phyloP scores from a whole-genome alignment of 64 coral and sea anemone genomes.

The Stylophora pistillata region DNA sequence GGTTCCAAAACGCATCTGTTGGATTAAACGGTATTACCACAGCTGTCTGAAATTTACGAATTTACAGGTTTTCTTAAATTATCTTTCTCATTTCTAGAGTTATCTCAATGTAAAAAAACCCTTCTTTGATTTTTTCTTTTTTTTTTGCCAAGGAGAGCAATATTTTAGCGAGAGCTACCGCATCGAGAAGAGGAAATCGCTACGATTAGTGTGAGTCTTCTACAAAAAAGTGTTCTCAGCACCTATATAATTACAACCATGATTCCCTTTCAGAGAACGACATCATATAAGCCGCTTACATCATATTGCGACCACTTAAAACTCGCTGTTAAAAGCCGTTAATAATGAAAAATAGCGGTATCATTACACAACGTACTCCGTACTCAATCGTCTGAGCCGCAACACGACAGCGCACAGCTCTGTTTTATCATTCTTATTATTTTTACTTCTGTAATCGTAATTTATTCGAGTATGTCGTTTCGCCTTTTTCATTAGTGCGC shows the following conservation, averaged over 20 bases:
- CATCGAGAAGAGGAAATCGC: neutral
- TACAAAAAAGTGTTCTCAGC: conserved; percentile 1
- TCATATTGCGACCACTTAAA: conserved; percentile 32
- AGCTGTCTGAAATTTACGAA: neutral
- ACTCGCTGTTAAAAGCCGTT: conserved; percentile 12
- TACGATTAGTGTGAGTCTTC: neutral
- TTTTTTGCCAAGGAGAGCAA: neutral
- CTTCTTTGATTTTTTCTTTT: too few relatives aligned
- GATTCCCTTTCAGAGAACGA: neutral
- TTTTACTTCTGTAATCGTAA: neutral
- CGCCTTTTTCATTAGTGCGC: neutral
- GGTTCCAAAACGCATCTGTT: neutral
- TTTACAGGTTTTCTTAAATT: neutral
- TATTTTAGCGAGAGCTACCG: neutral
- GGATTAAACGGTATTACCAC: neutral
- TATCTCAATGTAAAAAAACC: neutral
- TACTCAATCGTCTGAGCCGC: neutral
- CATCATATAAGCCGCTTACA: conserved; percentile 16
- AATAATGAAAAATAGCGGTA: conserved; percentile 6
- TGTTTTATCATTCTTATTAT: too few relatives aligned
- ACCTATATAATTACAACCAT: neutral
- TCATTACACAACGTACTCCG: neutral
- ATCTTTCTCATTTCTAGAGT: neutral
- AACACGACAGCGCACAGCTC: neutral
- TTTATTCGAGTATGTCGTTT: neutral